These are phyloP conservation scores for Pollenia griseotomentosa DNA, from an alignment of 2,888 invertebrate genomes.

Conservation along the genomic window DNA sequence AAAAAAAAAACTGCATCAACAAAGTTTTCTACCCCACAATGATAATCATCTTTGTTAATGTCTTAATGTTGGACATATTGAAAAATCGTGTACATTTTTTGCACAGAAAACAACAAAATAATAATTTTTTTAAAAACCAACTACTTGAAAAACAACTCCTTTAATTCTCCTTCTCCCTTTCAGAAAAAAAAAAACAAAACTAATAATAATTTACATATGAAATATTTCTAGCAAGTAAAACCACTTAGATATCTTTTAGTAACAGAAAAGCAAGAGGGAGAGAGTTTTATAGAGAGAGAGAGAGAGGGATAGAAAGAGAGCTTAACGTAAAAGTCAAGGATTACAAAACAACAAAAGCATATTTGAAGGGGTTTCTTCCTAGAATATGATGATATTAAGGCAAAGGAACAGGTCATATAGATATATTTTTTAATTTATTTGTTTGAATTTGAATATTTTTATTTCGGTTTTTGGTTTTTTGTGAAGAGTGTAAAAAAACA, in stretches of 20 bases:
- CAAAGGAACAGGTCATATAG: slow-evolving; percentile 63
- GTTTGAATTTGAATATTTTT: slow-evolving; percentile 61
- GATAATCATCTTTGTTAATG: slow-evolving; percentile 67
- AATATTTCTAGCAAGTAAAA: slow-evolving; percentile 64
- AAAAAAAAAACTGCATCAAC: slow-evolving; percentile 32
- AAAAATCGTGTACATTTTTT: slow-evolving; percentile 65
- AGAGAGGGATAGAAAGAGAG: slow-evolving; percentile 23
- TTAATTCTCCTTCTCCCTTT: neutral
- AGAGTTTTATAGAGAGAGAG: slow-evolving; percentile 1
- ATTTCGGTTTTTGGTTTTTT: slow-evolving; percentile 26
- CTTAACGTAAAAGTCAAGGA: slow-evolving; percentile 73
- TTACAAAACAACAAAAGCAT: slow-evolving; percentile 66
- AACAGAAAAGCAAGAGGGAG: neutral
- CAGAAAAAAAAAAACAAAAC: slow-evolving; percentile 35
- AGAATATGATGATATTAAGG: slow-evolving; percentile 25
- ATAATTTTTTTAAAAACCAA: slow-evolving; percentile 8
- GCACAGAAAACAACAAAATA: slow-evolving; percentile 20
- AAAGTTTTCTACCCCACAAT: slow-evolving; percentile 29
- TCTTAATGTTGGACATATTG: slow-evolving; percentile 67
- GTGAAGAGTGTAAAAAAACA: slow-evolving; percentile 67
- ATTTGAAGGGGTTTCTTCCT: slow-evolving; percentile 58
- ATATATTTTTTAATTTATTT: slow-evolving; percentile 67
- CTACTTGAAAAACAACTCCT: slow-evolving; percentile 42
- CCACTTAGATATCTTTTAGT: slow-evolving; percentile 64
- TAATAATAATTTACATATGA: slow-evolving; percentile 65